Conservation (phyloP, 2,113 vertebrate genomes). For the Bolborhynchus lineola region DNA sequence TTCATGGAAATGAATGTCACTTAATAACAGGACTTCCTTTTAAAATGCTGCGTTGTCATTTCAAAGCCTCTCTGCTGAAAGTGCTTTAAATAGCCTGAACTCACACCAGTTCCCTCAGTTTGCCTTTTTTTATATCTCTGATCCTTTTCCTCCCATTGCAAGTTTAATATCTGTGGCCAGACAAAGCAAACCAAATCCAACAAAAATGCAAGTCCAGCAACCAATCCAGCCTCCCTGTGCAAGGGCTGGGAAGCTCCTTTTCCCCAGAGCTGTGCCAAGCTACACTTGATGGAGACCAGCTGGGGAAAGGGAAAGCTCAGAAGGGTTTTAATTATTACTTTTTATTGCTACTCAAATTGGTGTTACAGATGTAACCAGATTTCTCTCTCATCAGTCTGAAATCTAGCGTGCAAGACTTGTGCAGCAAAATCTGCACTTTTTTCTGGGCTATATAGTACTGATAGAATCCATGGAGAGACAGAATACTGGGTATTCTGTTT, state of each 20-base stretch:
- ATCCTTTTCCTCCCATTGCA: background rate
- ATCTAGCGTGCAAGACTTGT: background rate
- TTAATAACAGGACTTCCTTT: constrained; percentile 8
- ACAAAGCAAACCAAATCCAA: background rate
- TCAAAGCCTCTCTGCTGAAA: background rate
- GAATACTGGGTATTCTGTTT: background rate
- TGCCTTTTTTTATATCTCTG: background rate
- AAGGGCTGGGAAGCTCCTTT: background rate
- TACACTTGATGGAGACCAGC: background rate
- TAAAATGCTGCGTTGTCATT: background rate
- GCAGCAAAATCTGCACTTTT: background rate
- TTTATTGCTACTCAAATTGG: background rate
- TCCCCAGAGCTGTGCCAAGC: background rate
- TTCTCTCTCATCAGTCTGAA: background rate
- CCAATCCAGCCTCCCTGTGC: background rate
- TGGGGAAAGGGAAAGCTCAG: background rate
- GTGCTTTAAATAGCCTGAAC: background rate
- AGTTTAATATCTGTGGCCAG: background rate
- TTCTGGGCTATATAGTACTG: background rate
- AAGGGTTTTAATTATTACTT: background rate
- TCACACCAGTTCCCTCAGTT: background rate
- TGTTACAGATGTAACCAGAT: background rate
- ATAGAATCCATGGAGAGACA: rapidly evolving
- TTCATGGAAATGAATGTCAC: background rate
- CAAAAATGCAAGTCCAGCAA: background rate